phyloP scores from a whole-genome alignment of 2,113 vertebrate genomes.

The Tiliqua scincoides region DNA sequence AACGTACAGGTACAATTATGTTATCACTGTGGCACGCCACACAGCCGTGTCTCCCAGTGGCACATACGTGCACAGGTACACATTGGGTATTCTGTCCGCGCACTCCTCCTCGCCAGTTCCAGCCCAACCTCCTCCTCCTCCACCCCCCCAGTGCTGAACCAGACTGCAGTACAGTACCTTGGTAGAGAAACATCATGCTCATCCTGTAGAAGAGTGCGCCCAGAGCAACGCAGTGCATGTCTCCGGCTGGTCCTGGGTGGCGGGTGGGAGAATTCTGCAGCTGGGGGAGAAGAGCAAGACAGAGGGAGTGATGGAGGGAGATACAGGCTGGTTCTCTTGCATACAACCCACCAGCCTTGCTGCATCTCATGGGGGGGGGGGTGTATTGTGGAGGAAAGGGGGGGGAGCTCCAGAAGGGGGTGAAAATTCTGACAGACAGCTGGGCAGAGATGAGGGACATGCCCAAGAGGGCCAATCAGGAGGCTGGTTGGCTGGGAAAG shows the following conservation, averaged over 20 bases:
- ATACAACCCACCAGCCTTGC: conserved; percentile 10
- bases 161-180: conserved; percentile 11
- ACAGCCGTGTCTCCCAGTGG: not conserved
- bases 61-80: not conserved
- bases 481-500: not conserved
- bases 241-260: not conserved
- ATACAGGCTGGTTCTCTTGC: conserved; percentile 19
- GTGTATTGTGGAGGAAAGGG: not conserved
- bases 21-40: not conserved
- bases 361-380: conserved; percentile 25
- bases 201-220: not conserved
- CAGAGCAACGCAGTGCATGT: not conserved
- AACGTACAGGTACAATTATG: too few relatives aligned
- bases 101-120: not conserved
- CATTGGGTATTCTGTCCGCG: not conserved
- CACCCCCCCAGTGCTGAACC: not conserved
- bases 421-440: conserved; percentile 10
- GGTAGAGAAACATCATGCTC: not conserved
- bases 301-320: not conserved
- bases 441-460: conserved; percentile 17
- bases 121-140: not conserved
- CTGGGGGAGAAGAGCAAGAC: not conserved
- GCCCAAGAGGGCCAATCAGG: not conserved
- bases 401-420: not conserved
- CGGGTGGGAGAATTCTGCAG: not conserved